Conservation (phyloP, 2,797 vertebrate genomes). For the Gobionotothen gibberifrons region DNA sequence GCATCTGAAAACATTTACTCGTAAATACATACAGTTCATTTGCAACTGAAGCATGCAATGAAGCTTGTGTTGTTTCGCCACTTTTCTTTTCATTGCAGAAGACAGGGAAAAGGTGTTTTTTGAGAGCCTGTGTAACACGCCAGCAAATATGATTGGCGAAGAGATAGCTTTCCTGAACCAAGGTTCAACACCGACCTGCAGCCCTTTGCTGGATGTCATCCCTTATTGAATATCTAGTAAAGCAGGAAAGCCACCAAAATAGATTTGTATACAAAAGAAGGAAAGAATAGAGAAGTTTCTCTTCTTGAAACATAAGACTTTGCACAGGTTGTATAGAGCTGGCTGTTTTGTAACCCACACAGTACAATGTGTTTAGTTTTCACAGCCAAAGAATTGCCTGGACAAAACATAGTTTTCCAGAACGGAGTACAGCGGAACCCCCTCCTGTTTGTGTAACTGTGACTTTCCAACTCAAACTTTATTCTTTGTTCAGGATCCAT, state of each 20-base stretch:
- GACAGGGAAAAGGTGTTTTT: not conserved
- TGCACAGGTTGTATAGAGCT: not conserved
- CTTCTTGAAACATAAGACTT: not conserved
- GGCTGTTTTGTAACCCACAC: not conserved
- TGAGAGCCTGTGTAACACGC: not conserved
- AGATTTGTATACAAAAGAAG: too few relatives aligned
- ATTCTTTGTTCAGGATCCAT: conserved; percentile 4
- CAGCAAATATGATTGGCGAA: not conserved
- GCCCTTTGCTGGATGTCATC: too few relatives aligned
- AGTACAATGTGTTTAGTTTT: not conserved
- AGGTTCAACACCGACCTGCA: too few relatives aligned
- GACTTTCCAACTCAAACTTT: conserved; percentile 24
- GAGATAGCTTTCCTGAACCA: too few relatives aligned
- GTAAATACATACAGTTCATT: not conserved
- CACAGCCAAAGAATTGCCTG: not conserved
- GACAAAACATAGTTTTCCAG: not conserved
- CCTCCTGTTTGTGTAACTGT: conserved; percentile 18
- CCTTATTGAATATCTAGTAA: too few relatives aligned
- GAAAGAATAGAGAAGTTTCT: not conserved
- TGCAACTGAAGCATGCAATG: not conserved
- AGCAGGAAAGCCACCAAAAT: too few relatives aligned
- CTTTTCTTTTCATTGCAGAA: not conserved
- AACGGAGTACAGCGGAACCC: conserved; percentile 9
- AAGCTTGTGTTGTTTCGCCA: not conserved
- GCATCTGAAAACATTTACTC: not conserved